Evolutionary conservation across 2,888 invertebrate genomes (phyloP), one percentile per base, ranked within the genome.

Genomic region (Hypena proboscidalis): DNA sequence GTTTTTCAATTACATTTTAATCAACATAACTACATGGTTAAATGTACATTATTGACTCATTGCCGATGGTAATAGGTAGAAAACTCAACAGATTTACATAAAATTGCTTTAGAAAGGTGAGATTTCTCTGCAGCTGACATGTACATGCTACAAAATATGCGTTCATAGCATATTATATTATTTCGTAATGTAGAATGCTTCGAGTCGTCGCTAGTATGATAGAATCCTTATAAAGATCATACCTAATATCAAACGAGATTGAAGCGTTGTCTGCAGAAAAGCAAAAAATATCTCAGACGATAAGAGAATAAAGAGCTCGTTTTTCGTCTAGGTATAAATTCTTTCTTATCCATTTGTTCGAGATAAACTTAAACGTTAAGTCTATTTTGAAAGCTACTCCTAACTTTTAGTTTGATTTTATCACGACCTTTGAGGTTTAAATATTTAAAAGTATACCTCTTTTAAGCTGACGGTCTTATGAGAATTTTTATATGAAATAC

Each of bases 161-260:
- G n/a, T n/a, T n/a, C n/a, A n/a, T n/a, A n/a, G n/a, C n/a, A n/a
- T n/a, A n/a, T n/a, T n/a, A n/a, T n/a, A n/a, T n/a, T n/a, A n/a
- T n/a, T n/a, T n/a, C n/a, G n/a, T n/a, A n/a, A n/a, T n/a, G n/a
- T n/a, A n/a, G n/a, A n/a, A n/a, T n/a, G n/a, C n/a, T n/a, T n/a
- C n/a, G n/a, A n/a, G n/a, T n/a, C n/a, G n/a, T n/a, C n/a, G n/a
- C n/a, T n/a, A n/a, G n/a, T n/a, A n/a, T n/a, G n/a, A 26, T 25
- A 8, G 31, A 37, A 22, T 38, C 20, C n/a, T 40, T 15, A 25
- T 21, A 39, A 35, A n/a, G 17, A 25, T 42, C 20, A 29, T 51
- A 43, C 1, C 11, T 8, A 11, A 21, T 29, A 35, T 14, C 11
- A 42, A 29, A 35, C 25, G 30, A 50, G 22, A 37, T 50, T 30